Percentiles rank a stretch among this genome's conserved stretches.
These are phyloP conservation scores for Odobenus rosmarus DNA, from an alignment of 2,113 vertebrate species.

Conservation along the genomic window DNA sequence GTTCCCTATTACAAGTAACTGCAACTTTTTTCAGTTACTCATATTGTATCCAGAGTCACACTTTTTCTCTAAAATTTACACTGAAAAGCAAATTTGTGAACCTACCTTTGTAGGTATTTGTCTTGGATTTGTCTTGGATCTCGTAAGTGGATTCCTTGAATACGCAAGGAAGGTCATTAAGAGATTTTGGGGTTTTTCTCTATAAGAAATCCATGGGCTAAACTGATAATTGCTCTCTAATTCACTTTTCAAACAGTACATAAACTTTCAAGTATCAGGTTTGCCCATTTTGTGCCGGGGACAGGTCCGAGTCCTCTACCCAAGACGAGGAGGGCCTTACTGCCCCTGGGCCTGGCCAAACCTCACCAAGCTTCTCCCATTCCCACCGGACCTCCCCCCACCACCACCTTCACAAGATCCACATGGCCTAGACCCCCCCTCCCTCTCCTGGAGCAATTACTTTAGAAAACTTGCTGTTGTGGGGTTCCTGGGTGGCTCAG, in stretches of 20 bases:
- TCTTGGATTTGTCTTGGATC: neutral
- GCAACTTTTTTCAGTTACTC: neutral
- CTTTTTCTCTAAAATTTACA: neutral
- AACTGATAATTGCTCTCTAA: neutral
- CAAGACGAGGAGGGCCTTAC: neutral
- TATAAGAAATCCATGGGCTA: neutral
- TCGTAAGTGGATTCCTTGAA: neutral
- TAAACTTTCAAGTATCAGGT: neutral
- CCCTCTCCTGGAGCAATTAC: neutral
- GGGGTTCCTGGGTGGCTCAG: neutral
- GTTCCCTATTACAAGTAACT: neutral
- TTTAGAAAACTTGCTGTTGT: neutral
- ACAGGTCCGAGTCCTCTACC: neutral
- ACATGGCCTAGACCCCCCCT: fast-evolving
- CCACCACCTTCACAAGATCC: neutral
- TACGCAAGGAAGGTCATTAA: neutral
- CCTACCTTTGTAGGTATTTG: neutral
- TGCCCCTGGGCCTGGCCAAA: too few relatives aligned
- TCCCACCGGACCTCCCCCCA: neutral
- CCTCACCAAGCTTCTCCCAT: too few relatives aligned
- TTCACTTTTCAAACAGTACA: neutral
- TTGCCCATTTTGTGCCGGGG: neutral
- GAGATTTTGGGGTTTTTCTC: neutral
- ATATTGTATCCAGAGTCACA: neutral
- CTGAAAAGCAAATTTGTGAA: neutral